Conservation (phyloP, 2,113 vertebrate genomes). For the Pungitius pungitius region DNA sequence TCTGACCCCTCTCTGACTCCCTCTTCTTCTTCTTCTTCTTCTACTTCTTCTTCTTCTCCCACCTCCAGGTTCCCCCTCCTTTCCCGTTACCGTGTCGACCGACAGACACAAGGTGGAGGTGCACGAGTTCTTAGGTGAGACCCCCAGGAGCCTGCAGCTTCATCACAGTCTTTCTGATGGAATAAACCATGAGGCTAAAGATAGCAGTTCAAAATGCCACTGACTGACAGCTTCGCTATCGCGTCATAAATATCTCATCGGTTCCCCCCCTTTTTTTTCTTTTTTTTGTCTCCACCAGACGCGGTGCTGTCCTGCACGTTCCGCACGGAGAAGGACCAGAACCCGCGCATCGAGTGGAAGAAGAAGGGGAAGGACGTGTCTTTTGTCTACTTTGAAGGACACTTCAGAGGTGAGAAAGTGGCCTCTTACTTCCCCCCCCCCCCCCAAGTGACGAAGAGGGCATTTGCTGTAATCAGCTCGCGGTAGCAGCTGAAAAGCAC, state of each 20-base stretch:
- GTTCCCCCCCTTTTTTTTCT: not conserved
- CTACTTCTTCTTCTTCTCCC: not conserved
- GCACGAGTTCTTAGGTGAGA: constrained; percentile 73
- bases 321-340: constrained; percentile 77
- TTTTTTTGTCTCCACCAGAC: constrained; percentile 69
- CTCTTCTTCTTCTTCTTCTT: not conserved
- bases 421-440: not conserved
- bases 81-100: constrained; percentile 71
- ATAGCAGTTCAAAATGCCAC: constrained; percentile 50
- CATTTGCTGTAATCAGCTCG: constrained; percentile 51
- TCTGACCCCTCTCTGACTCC: constrained; percentile 10
- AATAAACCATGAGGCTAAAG: constrained; percentile 45
- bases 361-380: constrained; percentile 84
- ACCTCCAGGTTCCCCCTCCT: constrained; percentile 64
- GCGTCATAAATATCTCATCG: constrained; percentile 50
- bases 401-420: constrained; percentile 85
- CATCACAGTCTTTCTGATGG: constrained; percentile 34
- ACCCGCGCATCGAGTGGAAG: constrained; percentile 94
- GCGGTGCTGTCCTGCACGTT: constrained; percentile 88
- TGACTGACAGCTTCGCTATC: constrained; percentile 23
- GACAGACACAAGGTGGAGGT: constrained; percentile 71
- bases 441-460: constrained; percentile 1
- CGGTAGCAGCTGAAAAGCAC: constrained; percentile 11
- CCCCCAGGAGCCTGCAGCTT: not conserved
- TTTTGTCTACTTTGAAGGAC: constrained; percentile 87